phyloP scores from a whole-genome alignment of 2,797 vertebrate species.

The Fistularia commersonii region DNA sequence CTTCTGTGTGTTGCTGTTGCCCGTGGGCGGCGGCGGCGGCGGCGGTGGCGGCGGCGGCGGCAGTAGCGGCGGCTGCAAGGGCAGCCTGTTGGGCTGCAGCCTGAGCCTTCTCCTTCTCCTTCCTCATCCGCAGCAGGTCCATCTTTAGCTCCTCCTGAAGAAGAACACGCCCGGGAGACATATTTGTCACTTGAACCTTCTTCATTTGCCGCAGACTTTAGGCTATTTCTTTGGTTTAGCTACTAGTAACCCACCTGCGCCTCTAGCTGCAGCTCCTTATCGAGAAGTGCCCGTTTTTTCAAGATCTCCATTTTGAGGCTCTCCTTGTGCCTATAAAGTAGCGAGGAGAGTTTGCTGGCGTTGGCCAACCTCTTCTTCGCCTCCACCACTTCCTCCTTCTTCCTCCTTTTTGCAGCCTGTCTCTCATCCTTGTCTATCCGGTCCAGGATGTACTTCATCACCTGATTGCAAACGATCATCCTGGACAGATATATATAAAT shows the following conservation, averaged over 20 bases:
- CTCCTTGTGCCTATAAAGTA: conserved; percentile 95
- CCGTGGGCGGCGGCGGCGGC: conserved; percentile 25
- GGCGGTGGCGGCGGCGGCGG: conserved; percentile 11
- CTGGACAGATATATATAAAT: conserved; percentile 61
- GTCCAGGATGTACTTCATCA: conserved; percentile 97
- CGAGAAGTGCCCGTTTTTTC: conserved; percentile 91
- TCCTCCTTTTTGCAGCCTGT: conserved; percentile 88
- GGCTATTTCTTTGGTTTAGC: not conserved
- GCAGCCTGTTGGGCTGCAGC: conserved; percentile 74
- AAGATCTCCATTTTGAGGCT: conserved; percentile 94
- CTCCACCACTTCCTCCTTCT: conserved; percentile 92
- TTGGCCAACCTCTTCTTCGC: conserved; percentile 91
- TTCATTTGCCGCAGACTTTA: not conserved
- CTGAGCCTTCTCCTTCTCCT: conserved; percentile 85
- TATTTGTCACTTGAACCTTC: not conserved
- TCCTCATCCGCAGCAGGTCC: conserved; percentile 85
- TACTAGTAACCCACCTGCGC: conserved; percentile 80
- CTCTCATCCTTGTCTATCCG: conserved; percentile 97
- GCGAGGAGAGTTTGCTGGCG: conserved; percentile 87
- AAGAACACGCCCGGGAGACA: not conserved
- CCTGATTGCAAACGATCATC: conserved; percentile 98
- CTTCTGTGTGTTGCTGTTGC: conserved; percentile 45
- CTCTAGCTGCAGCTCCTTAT: conserved; percentile 93
- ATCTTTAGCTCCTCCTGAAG: conserved; percentile 89
- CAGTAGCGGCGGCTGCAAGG: conserved; percentile 25